Base-by-base conservation (phyloP, 2,888 invertebrate species). In the Apotomis capreana region DNA sequence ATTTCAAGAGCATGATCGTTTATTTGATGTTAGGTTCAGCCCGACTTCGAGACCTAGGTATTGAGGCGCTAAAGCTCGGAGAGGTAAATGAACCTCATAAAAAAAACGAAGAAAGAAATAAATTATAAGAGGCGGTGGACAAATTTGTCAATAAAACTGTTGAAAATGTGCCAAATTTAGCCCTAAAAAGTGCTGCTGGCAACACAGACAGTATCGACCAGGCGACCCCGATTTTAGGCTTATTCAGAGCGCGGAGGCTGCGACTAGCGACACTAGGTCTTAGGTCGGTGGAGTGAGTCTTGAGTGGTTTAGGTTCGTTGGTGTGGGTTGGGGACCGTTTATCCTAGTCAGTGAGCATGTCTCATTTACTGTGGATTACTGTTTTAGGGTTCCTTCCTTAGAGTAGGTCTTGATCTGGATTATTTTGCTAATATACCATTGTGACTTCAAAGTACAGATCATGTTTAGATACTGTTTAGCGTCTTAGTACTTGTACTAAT, bases 221-320 rank as follows among this genome's bases (percentile, higher is more conserved):
- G 8, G 46, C 64, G 70, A 70, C 70, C 70, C 55, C 64, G 70
- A 60, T 70, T 26, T 44, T n/a, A 55, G 40, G 63, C 37, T 36
- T 64, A 15, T 10, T 49, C 44, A 8, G 6, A 12, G 46, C n/a
- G 36, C 51, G 51, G 26, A 36, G 49, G 12, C 26, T 9, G 3
- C 9, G 36, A 9, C 5, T 10, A 0, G 54, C 9, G 12, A 40
- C 15, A 44, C 40, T 44, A 15, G 54, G 15, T 44, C 37, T 55
- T 64, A 13, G 4, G 12, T 54, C 15, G 10, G 4, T 5, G 40
- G 4, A 3, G 15, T 54, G 54, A 13, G 52, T 8, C 37, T 51
- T 36, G n/a, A 6, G 51, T 55, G 9, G 26, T 10, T 4, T 55
- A 10, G 51, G 26, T 44, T 44, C 8, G 44, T 5, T 44, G 57